Evolutionary conservation across 2,797 vertebrate genomes (phyloP).

Genomic region (Rhadinocentrus ornatus): DNA sequence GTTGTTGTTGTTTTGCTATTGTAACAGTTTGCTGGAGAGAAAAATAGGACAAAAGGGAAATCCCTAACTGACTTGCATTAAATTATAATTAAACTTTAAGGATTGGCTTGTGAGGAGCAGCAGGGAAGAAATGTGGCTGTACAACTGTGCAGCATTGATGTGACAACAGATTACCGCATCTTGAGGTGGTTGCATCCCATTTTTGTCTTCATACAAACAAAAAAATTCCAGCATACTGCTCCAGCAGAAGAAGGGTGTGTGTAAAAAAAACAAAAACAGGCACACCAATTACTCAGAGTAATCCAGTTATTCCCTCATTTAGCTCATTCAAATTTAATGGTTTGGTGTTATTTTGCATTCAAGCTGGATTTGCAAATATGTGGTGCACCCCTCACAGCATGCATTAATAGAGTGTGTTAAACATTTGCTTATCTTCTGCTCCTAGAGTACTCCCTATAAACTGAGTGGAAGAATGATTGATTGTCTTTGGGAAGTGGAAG

Average conservation of each 20-base stretch:
- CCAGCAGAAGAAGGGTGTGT: constrained; percentile 13
- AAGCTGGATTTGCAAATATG: constrained; percentile 39
- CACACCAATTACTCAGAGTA: constrained; percentile 4
- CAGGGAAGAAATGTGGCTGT: constrained; percentile 7
- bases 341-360: not conserved
- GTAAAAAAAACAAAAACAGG: constrained; percentile 14
- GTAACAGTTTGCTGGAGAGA: not conserved
- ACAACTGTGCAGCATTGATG: not conserved
- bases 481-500: not conserved
- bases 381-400: not conserved
- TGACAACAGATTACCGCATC: constrained; percentile 28
- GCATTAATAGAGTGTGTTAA: too few relatives aligned
- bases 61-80: constrained; percentile 15
- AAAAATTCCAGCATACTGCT: constrained; percentile 5
- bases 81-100: constrained; percentile 9
- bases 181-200: constrained; percentile 1
- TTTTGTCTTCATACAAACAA: constrained; percentile 10
- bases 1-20: not conserved
- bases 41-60: constrained; percentile 8
- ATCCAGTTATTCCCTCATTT: constrained; percentile 43
- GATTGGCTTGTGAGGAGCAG: not conserved
- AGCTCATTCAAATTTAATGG: constrained; percentile 24
- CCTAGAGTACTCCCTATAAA: not conserved
- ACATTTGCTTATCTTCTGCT: not conserved
- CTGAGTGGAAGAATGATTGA: not conserved